Evolutionary conservation across 2,797 vertebrate species (phyloP).

Genomic region (Pseudochromis fuscus): DNA sequence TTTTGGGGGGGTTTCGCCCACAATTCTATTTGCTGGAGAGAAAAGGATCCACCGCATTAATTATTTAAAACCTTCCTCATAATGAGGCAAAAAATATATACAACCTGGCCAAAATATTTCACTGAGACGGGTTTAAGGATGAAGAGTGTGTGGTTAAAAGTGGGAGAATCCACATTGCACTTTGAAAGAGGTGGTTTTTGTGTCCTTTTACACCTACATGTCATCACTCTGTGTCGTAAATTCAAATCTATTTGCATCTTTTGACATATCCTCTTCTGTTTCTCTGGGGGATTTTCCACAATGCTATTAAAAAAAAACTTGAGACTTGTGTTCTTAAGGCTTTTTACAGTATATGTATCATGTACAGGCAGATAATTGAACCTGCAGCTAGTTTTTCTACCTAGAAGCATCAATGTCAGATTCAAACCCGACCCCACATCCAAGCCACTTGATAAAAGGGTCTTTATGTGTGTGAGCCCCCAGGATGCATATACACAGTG

Average conservation of each 20-base stretch:
- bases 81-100: conserved; percentile 45
- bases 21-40: conserved; percentile 24
- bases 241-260: neutral
- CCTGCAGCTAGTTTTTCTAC: too few relatives aligned
- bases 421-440: too few relatives aligned
- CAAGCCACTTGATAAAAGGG: too few relatives aligned
- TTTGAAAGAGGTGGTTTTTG: neutral
- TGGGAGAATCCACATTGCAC: neutral
- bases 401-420: too few relatives aligned
- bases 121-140: neutral
- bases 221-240: conserved; percentile 2
- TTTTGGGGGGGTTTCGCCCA: neutral
- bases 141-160: conserved; percentile 3
- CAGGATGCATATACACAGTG: too few relatives aligned
- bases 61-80: conserved; percentile 56
- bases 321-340: neutral
- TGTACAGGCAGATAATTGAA: neutral
- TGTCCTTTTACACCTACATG: neutral
- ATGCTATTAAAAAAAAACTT: neutral
- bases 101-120: conserved; percentile 23
- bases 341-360: neutral
- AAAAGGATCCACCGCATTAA: conserved; percentile 36
- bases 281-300: neutral
- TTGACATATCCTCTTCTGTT: neutral
- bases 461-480: too few relatives aligned